Conservation (phyloP, 2,888 invertebrate genomes). For the Deilephila elpenor region DNA sequence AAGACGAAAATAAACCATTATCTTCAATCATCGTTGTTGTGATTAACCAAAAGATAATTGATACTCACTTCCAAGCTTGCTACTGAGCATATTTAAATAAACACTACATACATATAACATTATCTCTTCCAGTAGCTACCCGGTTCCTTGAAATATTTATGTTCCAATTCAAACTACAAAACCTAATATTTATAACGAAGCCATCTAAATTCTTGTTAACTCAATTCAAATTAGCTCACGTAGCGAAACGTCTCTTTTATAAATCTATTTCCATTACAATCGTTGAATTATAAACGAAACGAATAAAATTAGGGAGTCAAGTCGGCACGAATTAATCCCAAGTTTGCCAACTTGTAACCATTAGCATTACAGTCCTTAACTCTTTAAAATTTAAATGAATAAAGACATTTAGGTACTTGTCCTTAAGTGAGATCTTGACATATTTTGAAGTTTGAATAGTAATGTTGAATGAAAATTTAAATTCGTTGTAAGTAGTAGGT, state of each 20-base stretch:
- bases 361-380: neutral
- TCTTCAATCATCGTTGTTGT: too few species aligned
- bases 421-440: neutral
- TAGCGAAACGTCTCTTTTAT: slow-evolving; percentile 20
- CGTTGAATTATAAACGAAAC: slow-evolving; percentile 1
- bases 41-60: too few species aligned
- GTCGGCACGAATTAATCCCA: neutral
- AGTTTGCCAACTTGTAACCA: neutral
- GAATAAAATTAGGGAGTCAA: neutral
- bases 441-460: neutral
- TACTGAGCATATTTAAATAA: too few species aligned
- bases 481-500: too few species aligned
- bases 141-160: neutral
- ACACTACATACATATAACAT: neutral
- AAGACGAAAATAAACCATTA: too few species aligned
- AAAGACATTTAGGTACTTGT: neutral
- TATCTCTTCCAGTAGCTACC: neutral
- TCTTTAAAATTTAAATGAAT: neutral
- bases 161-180: slow-evolving; percentile 14
- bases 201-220: slow-evolving; percentile 17
- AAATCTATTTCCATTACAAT: neutral
- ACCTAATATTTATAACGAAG: neutral
- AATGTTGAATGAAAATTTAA: too few species aligned
- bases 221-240: slow-evolving; percentile 18
- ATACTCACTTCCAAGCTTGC: too few species aligned